Evolutionary conservation across 2,797 vertebrate genomes (phyloP), one percentile per base, ranked within the genome.

Genomic region (Sebastes diploproa): DNA sequence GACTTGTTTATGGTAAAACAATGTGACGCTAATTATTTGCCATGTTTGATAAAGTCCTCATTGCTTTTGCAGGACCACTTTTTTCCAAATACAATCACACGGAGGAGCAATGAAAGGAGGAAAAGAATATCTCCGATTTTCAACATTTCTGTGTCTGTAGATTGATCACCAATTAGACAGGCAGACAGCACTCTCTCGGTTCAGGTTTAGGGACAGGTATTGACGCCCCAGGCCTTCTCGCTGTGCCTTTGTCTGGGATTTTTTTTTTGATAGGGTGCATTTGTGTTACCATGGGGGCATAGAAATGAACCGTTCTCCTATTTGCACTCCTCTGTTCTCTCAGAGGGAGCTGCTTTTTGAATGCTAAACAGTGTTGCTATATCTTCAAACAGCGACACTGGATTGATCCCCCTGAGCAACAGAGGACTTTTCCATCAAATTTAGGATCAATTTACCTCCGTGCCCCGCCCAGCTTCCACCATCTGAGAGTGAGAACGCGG

Each of bases 111-210:
- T 75, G 54, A 65, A 62, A 60, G 20, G 70, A n/a, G 7, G 14
- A 62, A 67, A 77, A n/a, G 36, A 69, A 71, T 11, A 42, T 60
- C 10, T 82, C 82, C 0, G 10, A 70, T 83, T 84, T 84, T 78
- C 29, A 68, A 60, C 54, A 84, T 63, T 59, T 77, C 59, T 70
- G 60, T 65, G 23, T 63, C 30, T 82, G 72, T 66, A 75, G 74
- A 90, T 86, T 90, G 91, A 89, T 88, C 84, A 88, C 76, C 89
- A 94, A 91, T 93, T 93, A 93, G 78, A 85, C 50, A 50, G 69
- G 59, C 88, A 84, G 77, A 65, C 67, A 14, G 69, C 42, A 10
- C 20, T 42, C 12, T 84, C 75, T 75, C 55, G 72, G 69, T 86
- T 77, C 70, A 85, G 86, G 75, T 85, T 88, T 81, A 66, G 86